Evolutionary conservation across 1,140 invertebrate genomes (phyloP), one percentile per base, ranked within the genome.

Genomic region (Drosophila pachea): DNA sequence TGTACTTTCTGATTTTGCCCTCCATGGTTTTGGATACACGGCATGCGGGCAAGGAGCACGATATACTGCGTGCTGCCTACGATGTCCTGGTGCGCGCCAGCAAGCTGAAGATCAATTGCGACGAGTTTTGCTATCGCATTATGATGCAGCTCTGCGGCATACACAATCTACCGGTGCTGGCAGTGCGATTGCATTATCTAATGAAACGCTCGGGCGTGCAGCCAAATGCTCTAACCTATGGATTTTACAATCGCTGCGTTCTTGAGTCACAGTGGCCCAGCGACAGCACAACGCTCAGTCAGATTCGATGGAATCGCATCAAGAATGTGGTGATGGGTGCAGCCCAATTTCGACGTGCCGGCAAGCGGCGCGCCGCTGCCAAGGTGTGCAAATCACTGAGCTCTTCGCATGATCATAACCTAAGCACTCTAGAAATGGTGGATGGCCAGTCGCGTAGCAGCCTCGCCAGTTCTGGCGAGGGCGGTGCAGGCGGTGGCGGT

Each of bases 141-240:
- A 95, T 99, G 94, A 99, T 99, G 96, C 97, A 99, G 90, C 92
- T 99, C 3, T 99, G 98, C 90, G 98, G 98, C 7, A 94, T 97
- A 65, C 96, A 99, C 88, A 95, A 95, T 63, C 92, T 98, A 81
- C 98, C 98, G 3, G 94, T 97, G 43, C 90, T 99, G 71, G 98
- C 98, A 5, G 97, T 99, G 0, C 97, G 97, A 89, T 92, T 99
- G 38, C 91, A 99, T 59, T 96, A 97, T 79, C 94, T 98, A 55
- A 99, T 99, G 98, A 98, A 98, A 89, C 92, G 95, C n/a, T 94
- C 94, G 54, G 96, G 96, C 0, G 92, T 99, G 11, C 96, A 97
- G 86, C 97, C 97, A 3, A 99, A 99, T 89, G 98, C 98, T 9
- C 94, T 99, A 36, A 99, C 98, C 0, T 99, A 99, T 89, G 98